Evolutionary conservation across 2,113 vertebrate genomes (phyloP).

Genomic region (Crocuta crocuta): DNA sequence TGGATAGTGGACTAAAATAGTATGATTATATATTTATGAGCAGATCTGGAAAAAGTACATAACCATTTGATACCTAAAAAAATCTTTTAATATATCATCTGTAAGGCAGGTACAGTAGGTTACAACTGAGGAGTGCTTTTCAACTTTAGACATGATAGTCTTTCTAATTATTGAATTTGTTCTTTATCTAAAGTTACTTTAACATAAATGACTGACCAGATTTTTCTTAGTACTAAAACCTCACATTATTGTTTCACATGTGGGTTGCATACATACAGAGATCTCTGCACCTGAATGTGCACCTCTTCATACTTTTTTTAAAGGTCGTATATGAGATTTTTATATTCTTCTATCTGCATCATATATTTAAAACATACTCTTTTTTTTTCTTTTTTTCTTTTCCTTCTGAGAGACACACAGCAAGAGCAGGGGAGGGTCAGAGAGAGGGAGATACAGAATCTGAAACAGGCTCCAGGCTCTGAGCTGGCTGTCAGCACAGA

Average conservation of each 20-base stretch:
- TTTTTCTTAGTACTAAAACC: not conserved
- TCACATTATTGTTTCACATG: not conserved
- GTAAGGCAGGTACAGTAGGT: not conserved
- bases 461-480: no score
- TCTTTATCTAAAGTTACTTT: not conserved
- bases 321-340: not conserved
- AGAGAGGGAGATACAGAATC: no score
- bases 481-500: no score
- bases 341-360: not conserved
- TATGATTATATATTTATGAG: not conserved
- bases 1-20: not conserved
- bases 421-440: no score
- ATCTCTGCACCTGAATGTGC: not conserved
- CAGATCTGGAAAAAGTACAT: not conserved
- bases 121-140: not conserved
- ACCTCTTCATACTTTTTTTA: not conserved
- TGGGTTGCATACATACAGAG: not conserved
- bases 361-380: not conserved
- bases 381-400: not conserved
- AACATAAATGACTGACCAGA: not conserved
- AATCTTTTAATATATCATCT: not conserved
- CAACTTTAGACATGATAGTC: not conserved
- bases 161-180: not conserved
- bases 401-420: no score
- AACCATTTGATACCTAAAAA: not conserved